Evolutionary conservation across 2,888 invertebrate species (phyloP).

Genomic region (Cheilosia soror): DNA sequence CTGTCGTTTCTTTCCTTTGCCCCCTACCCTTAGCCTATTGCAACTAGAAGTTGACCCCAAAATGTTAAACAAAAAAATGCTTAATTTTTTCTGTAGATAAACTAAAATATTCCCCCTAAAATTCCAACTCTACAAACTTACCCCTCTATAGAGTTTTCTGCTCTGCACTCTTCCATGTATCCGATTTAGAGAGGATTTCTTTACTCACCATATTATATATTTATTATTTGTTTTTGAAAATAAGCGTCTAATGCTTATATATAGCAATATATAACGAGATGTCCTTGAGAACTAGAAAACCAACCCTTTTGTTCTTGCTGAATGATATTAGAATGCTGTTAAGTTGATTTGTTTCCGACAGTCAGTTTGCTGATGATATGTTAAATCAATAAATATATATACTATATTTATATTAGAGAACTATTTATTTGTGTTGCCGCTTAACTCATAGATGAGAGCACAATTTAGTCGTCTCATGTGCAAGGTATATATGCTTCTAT

Average conservation of each 20-base stretch:
- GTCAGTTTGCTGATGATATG: constrained; percentile 69
- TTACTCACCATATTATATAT: constrained; percentile 34
- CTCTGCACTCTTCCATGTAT: constrained; percentile 59
- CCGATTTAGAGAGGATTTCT: constrained; percentile 47
- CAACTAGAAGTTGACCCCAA: constrained; percentile 70
- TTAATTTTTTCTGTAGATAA: constrained; percentile 68
- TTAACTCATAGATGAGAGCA: constrained; percentile 19
- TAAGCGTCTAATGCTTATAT: constrained; percentile 48
- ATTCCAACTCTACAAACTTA: constrained; percentile 52
- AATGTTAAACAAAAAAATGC: constrained; percentile 56
- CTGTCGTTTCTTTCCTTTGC: constrained; percentile 20
- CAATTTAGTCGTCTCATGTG: constrained; percentile 35
- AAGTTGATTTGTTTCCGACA: constrained; percentile 71
- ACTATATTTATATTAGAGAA: constrained; percentile 3
- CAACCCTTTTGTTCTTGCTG: constrained; percentile 65
- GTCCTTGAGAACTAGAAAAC: constrained; percentile 37
- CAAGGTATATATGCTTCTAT: constrained; percentile 63
- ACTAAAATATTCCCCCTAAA: constrained; percentile 21
- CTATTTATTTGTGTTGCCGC: constrained; percentile 26
- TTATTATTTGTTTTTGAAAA: constrained; percentile 34
- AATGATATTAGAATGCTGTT: constrained; percentile 72
- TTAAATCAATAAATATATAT: constrained; percentile 30
- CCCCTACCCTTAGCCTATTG: constrained; percentile 8
- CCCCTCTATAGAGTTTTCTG: constrained; percentile 59
- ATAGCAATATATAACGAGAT: constrained; percentile 28